Evolutionary conservation across 2,113 vertebrate genomes (phyloP).

Genomic region (Gallinago media): DNA sequence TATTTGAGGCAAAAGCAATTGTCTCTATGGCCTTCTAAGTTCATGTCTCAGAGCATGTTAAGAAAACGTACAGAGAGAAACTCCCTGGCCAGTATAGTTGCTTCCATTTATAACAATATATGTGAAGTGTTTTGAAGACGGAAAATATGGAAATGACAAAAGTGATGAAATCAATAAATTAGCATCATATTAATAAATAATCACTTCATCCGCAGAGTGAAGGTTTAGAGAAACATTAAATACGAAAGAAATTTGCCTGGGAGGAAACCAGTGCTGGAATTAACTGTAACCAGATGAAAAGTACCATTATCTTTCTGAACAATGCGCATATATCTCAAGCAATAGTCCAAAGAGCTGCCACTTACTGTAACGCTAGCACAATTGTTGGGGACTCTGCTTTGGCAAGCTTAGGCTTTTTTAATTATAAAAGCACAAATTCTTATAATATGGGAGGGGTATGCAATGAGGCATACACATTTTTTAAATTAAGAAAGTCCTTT

Average conservation of each 20-base stretch:
- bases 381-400: background rate
- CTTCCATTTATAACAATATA: background rate
- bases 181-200: conserved; percentile 2
- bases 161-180: conserved; percentile 17
- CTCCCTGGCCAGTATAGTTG: background rate
- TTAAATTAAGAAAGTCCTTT: conserved; percentile 27
- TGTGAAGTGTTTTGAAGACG: background rate
- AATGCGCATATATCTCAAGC: background rate
- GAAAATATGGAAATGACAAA: background rate
- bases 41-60: background rate
- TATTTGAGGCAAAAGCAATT: background rate
- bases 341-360: background rate
- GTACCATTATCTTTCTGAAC: conserved; percentile 5
- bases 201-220: background rate
- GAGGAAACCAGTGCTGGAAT: conserved; percentile 5
- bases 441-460: background rate
- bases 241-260: background rate
- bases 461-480: background rate
- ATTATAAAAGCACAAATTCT: background rate
- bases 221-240: conserved; percentile 34
- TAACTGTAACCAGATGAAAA: conserved; percentile 17
- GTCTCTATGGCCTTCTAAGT: background rate
- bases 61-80: background rate
- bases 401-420: conserved; percentile 7
- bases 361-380: background rate